Evolutionary conservation across 2,888 invertebrate species (phyloP).

Genomic region (Lordiphosa andalusiaca): DNA sequence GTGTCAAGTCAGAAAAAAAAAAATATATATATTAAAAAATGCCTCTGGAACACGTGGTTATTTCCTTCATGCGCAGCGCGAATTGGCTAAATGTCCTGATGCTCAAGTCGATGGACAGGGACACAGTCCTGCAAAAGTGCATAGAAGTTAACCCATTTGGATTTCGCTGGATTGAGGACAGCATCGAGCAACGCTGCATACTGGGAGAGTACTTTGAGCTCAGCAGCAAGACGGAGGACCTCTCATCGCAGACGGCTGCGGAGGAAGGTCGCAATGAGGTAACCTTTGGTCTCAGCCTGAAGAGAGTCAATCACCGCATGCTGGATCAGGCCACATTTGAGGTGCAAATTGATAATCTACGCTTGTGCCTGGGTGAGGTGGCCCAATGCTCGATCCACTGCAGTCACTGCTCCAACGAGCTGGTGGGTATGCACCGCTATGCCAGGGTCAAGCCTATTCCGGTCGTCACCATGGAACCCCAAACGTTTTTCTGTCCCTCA

Average conservation of each 20-base stretch:
- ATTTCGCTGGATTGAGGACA: constrained; percentile 29
- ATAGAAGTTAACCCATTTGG: constrained; percentile 22
- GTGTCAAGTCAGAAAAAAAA: neutral
- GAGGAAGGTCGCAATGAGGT: neutral
- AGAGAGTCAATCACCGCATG: neutral
- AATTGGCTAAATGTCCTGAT: constrained; percentile 41
- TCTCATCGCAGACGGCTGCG: neutral
- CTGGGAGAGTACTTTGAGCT: constrained; percentile 27
- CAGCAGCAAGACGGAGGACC: neutral
- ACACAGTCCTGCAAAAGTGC: neutral
- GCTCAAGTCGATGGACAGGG: constrained; percentile 22
- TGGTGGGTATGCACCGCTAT: constrained; percentile 17
- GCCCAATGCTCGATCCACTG: constrained; percentile 26
- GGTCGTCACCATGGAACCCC: constrained; percentile 18
- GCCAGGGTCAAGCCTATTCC: constrained; percentile 26
- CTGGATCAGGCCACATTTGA: constrained; percentile 20
- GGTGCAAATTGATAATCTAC: constrained; percentile 8
- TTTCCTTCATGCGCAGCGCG: constrained; percentile 16
- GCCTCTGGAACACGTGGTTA: constrained; percentile 42
- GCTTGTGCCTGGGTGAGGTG: constrained; percentile 1
- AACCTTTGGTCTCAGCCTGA: constrained; percentile 16
- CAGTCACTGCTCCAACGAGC: constrained; percentile 27
- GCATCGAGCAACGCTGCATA: constrained; percentile 19
- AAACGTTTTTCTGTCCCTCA: constrained; percentile 13
- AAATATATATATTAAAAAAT: constrained; percentile 12